phyloP scores from a whole-genome alignment of 2,888 invertebrate genomes.

The Mayetiola destructor region DNA sequence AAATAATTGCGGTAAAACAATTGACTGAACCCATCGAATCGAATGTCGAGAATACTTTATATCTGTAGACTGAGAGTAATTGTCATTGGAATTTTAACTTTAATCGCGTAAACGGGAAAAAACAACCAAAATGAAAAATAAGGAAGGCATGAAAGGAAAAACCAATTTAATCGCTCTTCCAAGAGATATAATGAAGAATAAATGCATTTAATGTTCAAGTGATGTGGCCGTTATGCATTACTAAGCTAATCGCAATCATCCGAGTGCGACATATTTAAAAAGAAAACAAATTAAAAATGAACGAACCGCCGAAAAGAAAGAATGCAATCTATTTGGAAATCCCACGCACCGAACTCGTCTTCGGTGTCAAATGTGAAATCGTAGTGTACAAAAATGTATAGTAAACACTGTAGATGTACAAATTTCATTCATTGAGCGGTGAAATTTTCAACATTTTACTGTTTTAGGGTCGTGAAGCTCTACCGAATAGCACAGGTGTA shows the following conservation, averaged over 20 bases:
- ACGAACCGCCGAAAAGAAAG: slow-evolving; percentile 1
- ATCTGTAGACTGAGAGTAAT: too few relatives aligned
- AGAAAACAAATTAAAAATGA: not conserved
- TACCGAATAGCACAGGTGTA: slow-evolving; percentile 8
- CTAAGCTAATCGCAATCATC: not conserved
- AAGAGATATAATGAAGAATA: not conserved
- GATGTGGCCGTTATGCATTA: not conserved
- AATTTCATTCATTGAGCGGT: not conserved
- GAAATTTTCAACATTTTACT: not conserved
- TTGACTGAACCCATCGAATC: not conserved
- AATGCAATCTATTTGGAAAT: not conserved
- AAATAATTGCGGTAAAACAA: slow-evolving; percentile 4
- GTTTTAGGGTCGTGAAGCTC: not conserved
- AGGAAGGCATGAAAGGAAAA: not conserved
- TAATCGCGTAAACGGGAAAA: too few relatives aligned
- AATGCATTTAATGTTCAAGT: not conserved
- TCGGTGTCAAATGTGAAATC: slow-evolving; percentile 1
- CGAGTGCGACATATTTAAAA: slow-evolving; percentile 10
- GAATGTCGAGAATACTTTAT: not conserved
- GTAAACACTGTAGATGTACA: not conserved
- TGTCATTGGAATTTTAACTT: too few relatives aligned
- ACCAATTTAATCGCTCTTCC: slow-evolving; percentile 3
- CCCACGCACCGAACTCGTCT: not conserved
- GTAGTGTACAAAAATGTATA: slow-evolving; percentile 6
- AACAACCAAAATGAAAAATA: too few relatives aligned